Evolutionary conservation across 2,888 invertebrate species (phyloP).

Genomic region (Drosophila longiperda): DNA sequence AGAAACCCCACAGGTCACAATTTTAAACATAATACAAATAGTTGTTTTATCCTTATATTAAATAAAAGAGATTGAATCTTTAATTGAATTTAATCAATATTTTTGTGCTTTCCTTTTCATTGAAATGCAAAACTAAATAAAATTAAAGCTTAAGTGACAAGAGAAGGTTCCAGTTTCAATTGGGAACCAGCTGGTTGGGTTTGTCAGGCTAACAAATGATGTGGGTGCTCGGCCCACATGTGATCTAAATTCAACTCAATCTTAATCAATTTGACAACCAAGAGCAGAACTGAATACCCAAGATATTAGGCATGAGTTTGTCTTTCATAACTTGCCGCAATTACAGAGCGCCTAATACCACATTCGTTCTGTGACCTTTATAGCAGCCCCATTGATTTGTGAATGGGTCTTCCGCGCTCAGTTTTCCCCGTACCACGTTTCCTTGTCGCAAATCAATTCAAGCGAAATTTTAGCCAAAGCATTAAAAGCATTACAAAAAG

Average conservation of each 20-base stretch:
- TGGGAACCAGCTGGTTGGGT: constrained; percentile 34
- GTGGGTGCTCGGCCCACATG: background rate
- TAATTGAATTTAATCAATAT: background rate
- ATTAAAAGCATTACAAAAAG: constrained; percentile 76
- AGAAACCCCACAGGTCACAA: background rate
- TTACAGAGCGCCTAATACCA: constrained; percentile 31
- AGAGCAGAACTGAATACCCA: constrained; percentile 34
- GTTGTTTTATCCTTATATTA: background rate
- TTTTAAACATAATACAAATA: background rate
- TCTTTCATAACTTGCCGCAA: constrained; percentile 55
- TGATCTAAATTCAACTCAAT: constrained; percentile 43
- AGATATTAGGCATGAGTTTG: constrained; percentile 35
- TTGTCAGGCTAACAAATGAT: constrained; percentile 41
- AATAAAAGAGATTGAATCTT: background rate
- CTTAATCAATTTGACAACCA: constrained; percentile 49
- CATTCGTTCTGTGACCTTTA: constrained; percentile 33
- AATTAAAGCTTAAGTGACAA: constrained; percentile 68
- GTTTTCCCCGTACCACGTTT: background rate
- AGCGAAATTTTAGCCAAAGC: constrained; percentile 62
- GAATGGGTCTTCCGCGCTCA: constrained; percentile 11
- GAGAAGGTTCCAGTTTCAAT: constrained; percentile 37
- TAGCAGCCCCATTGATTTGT: constrained; percentile 57
- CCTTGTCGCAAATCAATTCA: constrained; percentile 73
- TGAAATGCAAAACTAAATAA: constrained; percentile 63
- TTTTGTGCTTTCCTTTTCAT: constrained; percentile 8